Evolutionary conservation across 2,113 vertebrate species (phyloP), one percentile per base, ranked within the genome.

Genomic region (Eptesicus fuscus): DNA sequence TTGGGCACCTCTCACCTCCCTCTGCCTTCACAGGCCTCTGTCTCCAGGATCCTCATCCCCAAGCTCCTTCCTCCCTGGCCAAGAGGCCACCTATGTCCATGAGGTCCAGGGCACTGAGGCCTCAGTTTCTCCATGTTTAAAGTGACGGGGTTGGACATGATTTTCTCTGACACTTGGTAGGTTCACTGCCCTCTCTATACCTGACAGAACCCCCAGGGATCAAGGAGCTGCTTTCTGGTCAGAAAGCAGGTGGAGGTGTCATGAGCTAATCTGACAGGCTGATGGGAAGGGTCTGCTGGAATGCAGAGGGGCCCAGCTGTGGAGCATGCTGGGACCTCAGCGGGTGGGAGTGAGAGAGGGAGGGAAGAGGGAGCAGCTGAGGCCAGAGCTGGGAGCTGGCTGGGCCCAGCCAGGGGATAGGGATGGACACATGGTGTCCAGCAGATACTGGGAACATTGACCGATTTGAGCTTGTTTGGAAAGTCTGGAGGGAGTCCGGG

Each of bases 151-250:
- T 28, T 3, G 8, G 13, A 28, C 1, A 0, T 23, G 25, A 30
- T 44, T 42, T 79, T 49, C 79, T 83, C 47, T 59, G 42, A 28
- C 10, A 7, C 5, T 37, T 3, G 1, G n/a, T 76, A 59, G 42
- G 17, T 37, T 78, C 28, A 6, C 65, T 65, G 25, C 28, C 65
- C 40, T 30, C 0, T 9, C 32, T 0, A 1, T 2, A 6, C 2
- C 23, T 3, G 9, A 35, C 78, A 85, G 78, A 95, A 53, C n/a
- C 42, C 30, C 40, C 12, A 10, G 53, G 53, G 30, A n/a, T 65
- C 32, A 18, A 53, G 77, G 56, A 56, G 11, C 23, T 40, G 9
- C 69, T 89, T 30, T 78, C 61, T 79, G 69, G 22, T 56, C 47
- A 40, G 85, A 65, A 78, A 42, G 44, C n/a, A 65, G 17, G 23